Evolutionary conservation across 35 echinoderm and acorn worm genomes (phyloP).

Genomic region (Ophioderma brevispina): DNA sequence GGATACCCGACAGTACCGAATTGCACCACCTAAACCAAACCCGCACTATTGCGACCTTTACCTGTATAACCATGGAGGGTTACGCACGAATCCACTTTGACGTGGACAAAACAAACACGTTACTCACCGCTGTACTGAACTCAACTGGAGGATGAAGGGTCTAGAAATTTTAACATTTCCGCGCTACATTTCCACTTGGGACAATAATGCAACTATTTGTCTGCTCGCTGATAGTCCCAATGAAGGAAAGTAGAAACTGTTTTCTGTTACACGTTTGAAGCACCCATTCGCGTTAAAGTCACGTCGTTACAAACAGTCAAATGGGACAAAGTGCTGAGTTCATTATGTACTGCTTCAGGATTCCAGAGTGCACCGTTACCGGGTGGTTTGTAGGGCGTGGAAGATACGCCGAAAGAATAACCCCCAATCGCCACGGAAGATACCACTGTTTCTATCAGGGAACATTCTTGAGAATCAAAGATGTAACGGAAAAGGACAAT

Average conservation of each 20-base stretch:
- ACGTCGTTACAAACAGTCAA: neutral
- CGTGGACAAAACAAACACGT: neutral
- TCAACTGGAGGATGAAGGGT: neutral
- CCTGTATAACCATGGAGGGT: neutral
- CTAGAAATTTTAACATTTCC: neutral
- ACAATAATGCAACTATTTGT: conserved; percentile 25
- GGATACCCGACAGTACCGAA: neutral
- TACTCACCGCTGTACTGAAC: neutral
- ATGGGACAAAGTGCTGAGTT: conserved; percentile 16
- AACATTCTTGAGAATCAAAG: neutral
- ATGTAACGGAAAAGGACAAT: conserved; percentile 11
- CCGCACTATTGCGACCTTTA: neutral
- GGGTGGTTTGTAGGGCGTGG: conserved; percentile 18
- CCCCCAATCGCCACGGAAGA: conserved; percentile 7
- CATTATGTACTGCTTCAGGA: neutral
- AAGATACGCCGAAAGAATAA: neutral
- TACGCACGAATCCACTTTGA: neutral
- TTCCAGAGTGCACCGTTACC: neutral
- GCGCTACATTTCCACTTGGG: neutral
- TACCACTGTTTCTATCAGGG: neutral
- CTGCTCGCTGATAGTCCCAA: neutral
- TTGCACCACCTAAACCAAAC: neutral
- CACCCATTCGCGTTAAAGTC: neutral
- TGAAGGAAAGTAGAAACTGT: neutral
- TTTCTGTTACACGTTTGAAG: neutral